Percentiles rank a stretch among this genome's conserved stretches.
Conservation (phyloP, 2,888 invertebrate species). For the Odontomyia ornata region DNA sequence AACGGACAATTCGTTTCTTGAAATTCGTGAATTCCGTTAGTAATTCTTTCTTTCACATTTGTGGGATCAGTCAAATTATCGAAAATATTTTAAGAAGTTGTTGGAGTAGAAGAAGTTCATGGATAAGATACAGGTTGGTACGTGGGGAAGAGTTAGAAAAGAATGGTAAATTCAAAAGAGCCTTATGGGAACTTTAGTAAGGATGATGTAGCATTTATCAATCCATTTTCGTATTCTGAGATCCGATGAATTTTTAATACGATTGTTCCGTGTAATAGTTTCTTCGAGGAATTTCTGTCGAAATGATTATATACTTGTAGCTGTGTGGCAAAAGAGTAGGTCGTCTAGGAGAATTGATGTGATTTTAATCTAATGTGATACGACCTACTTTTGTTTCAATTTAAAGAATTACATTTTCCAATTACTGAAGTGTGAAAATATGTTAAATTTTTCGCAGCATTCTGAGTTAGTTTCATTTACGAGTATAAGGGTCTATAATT, state of each 20-base stretch:
- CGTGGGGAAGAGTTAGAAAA: not conserved
- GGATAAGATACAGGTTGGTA: not conserved
- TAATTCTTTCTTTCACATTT: conserved; percentile 3
- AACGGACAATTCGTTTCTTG: not conserved
- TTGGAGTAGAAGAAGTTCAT: no score
- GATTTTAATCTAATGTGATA: not conserved
- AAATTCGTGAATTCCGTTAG: conserved; percentile 33
- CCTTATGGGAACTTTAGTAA: conserved; percentile 19
- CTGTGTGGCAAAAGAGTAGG: not conserved
- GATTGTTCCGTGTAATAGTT: conserved; percentile 36
- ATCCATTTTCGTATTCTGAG: not conserved
- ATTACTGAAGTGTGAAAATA: no score
- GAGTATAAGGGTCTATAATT: no score
- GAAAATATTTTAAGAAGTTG: not conserved
- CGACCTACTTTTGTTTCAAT: conserved; percentile 1
- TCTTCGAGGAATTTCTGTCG: not conserved
- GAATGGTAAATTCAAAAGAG: not conserved
- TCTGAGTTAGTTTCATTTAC: no score
- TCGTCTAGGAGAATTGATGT: conserved; percentile 1
- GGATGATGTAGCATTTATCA: conserved; percentile 10
- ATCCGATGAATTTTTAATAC: conserved; percentile 7
- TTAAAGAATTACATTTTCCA: no score
- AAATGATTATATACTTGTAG: not conserved
- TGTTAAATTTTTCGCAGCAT: no score
- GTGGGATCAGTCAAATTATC: not conserved